These are phyloP conservation scores for Petromus typicus DNA, from an alignment of 2,113 vertebrate genomes.

Conservation along the genomic window DNA sequence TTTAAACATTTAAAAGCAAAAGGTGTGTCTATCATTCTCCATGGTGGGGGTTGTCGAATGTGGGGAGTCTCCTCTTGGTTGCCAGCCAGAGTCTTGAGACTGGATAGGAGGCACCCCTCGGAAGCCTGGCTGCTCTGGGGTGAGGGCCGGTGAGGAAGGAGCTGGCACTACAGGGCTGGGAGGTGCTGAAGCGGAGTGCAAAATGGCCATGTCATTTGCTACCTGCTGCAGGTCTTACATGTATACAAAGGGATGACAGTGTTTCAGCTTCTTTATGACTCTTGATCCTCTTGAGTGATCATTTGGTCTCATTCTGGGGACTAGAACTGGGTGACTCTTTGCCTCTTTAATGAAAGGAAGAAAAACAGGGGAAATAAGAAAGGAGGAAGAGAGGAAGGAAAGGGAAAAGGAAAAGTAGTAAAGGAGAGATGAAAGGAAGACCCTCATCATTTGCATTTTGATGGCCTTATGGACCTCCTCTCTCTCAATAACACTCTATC, in stretches of 20 bases:
- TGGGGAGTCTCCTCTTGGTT: not conserved
- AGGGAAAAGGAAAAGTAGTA: too few relatives aligned
- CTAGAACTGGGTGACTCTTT: not conserved
- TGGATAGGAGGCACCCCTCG: not conserved
- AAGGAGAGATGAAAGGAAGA: not conserved
- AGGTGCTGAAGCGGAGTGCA: not conserved
- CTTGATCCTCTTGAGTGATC: not conserved
- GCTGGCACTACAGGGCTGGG: rapidly evolving
- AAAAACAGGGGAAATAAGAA: not conserved
- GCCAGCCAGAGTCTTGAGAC: not conserved
- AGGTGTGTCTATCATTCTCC: not conserved
- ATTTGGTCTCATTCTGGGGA: not conserved
- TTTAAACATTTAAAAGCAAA: conserved; percentile 75
- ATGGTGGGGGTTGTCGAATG: not conserved
- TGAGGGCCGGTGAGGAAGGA: not conserved
- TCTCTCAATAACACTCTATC: not conserved
- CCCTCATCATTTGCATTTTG: not conserved
- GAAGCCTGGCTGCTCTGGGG: not conserved
- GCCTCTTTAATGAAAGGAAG: not conserved
- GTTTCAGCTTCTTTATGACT: not conserved
- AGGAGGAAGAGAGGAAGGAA: not conserved
- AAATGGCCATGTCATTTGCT: not conserved
- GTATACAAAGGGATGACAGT: not conserved
- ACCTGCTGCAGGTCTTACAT: rapidly evolving
- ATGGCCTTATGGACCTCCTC: not conserved